phyloP scores from a whole-genome alignment of 2,797 vertebrate genomes.

The Silurus aristotelis region DNA sequence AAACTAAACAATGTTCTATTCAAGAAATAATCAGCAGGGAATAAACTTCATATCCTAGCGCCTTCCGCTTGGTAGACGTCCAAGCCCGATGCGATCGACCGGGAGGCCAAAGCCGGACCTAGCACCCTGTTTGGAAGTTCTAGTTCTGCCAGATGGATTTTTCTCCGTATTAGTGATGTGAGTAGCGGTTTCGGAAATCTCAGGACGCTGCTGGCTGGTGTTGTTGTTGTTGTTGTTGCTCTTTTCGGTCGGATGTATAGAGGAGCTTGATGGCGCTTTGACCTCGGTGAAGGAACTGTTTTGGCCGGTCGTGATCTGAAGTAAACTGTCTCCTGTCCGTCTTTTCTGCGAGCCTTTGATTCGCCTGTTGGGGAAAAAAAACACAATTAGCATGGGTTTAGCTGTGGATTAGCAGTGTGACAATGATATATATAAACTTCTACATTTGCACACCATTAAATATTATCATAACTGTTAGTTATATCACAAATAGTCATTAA shows the following conservation, averaged over 20 bases:
- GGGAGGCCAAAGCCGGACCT: constrained; percentile 41
- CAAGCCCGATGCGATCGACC: constrained; percentile 49
- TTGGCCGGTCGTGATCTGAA: constrained; percentile 9
- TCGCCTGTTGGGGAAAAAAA: neutral
- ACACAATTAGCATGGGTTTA: neutral
- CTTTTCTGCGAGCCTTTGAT: constrained; percentile 40
- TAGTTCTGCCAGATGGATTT: constrained; percentile 26
- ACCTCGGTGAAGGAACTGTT: neutral
- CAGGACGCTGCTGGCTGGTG: constrained; percentile 15
- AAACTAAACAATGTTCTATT: neutral
- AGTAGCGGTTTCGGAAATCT: neutral
- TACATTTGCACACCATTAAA: neutral
- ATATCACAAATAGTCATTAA: neutral
- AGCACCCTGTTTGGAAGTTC: constrained; percentile 27
- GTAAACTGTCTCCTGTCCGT: neutral
- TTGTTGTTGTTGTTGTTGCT: constrained; percentile 15
- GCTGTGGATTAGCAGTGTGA: neutral
- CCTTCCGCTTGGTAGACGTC: constrained; percentile 33
- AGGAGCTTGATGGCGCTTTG: neutral
- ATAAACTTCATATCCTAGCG: constrained; percentile 2
- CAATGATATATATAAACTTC: neutral
- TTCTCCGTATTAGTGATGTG: constrained; percentile 13
- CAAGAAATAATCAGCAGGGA: neutral
- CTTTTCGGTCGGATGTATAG: constrained; percentile 5
- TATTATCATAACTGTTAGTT: neutral